Percentiles rank a stretch among this genome's conserved stretches.
These are phyloP conservation scores for Odontocolon sp. DNA, from an alignment of 2,888 invertebrate genomes.

Conservation along the genomic window DNA sequence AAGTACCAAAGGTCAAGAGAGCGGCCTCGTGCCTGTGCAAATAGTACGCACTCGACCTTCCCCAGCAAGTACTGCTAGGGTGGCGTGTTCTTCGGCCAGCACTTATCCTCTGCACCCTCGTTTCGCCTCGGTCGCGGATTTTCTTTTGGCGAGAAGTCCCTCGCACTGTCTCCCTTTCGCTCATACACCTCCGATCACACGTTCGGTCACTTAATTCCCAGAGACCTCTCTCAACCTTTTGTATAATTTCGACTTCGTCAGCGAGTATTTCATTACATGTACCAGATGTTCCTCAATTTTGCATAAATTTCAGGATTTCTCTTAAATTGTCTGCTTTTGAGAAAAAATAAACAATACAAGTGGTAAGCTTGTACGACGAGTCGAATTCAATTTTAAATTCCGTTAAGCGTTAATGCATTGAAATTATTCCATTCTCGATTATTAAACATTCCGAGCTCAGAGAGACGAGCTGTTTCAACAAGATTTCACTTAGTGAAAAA, in stretches of 20 bases:
- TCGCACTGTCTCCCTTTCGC: not conserved
- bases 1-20: slow-evolving; percentile 34
- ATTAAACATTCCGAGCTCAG: no score
- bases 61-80: not conserved
- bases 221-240: slow-evolving; percentile 19
- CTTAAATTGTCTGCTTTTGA: no score
- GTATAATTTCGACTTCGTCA: slow-evolving; percentile 30
- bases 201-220: slow-evolving; percentile 41
- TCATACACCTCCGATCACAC: slow-evolving; percentile 14
- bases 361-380: no score
- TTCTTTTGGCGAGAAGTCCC: not conserved
- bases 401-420: no score
- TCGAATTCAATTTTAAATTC: no score
- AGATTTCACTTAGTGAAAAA: slow-evolving; percentile 36
- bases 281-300: no score
- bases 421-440: no score
- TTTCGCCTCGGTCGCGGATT: slow-evolving; percentile 33
- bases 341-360: no score
- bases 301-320: no score
- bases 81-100: slow-evolving; percentile 16
- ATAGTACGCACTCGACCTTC: slow-evolving; percentile 24
- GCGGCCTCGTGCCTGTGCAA: slow-evolving; percentile 15
- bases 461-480: no score
- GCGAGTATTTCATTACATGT: no score
- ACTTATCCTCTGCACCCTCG: slow-evolving; percentile 40